These are phyloP conservation scores for Panthera leo DNA, from an alignment of 2,113 vertebrate species.

Conservation along the genomic window DNA sequence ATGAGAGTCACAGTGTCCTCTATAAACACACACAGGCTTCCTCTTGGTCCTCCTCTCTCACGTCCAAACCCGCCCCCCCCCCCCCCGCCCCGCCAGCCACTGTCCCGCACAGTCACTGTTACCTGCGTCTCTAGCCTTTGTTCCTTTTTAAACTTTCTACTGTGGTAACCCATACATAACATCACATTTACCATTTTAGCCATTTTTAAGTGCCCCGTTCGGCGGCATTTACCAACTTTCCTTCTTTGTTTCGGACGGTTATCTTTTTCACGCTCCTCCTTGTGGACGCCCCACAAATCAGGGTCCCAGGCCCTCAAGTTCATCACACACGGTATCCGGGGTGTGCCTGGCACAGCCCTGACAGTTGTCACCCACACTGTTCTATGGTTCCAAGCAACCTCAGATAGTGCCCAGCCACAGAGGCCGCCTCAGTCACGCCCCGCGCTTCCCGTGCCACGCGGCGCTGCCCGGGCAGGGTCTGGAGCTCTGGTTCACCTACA, in stretches of 20 bases:
- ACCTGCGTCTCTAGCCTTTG: neutral
- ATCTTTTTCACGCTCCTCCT: neutral
- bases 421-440: neutral
- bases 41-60: neutral
- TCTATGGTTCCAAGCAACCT: neutral
- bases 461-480: rapidly evolving
- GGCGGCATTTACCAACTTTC: no score
- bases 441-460: neutral
- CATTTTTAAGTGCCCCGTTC: neutral
- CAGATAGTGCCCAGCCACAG: constrained; percentile 37
- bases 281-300: rapidly evolving
- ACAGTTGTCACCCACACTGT: constrained; percentile 6
- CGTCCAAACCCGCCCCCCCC: no score
- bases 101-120: neutral
- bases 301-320: neutral
- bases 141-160: neutral
- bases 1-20: neutral
- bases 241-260: neutral
- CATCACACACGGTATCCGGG: rapidly evolving
- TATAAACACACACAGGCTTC: neutral
- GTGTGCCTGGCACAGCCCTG: neutral
- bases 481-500: neutral
- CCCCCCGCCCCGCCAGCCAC: neutral
- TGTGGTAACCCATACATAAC: neutral
- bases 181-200: neutral